Base-by-base conservation (phyloP, 1,140 invertebrate genomes). In the Drosophila elegans region DNA sequence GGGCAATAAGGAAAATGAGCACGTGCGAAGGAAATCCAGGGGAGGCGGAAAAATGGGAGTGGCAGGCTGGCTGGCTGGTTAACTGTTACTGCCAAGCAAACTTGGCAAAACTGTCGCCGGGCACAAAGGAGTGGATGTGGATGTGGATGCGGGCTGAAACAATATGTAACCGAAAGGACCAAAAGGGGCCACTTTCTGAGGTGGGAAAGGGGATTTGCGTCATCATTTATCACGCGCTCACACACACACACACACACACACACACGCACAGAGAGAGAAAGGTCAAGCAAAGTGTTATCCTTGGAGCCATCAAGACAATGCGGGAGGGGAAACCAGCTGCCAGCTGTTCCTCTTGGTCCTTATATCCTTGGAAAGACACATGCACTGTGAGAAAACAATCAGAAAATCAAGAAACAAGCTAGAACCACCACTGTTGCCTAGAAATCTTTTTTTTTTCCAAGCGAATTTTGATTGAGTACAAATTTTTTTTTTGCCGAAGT, bases 231-330 rank as follows among this genome's bases (percentile, higher is more conserved):
- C 80, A 83, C 74, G 69, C 62, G 74, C 69, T 48, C 67, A 10
- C 74, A 10, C 39, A 46, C 55, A 53, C 63, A 39, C 41, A 38
- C 21, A 32, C 13, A 25, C 53, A 39, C 62, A 56, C 42, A 67
- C 55, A 41, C n/a, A n/a, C n/a, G n/a, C n/a, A n/a, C n/a, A n/a
- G n/a, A n/a, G n/a, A n/a, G 52, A 72, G 60, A 84, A 83, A 83
- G 80, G 80, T 83, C 80, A 83, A 83, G 81, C 78, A 73, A 85
- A 83, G 77, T 83, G 80, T 83, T 83, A 80, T 83, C 81, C 81
- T 84, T 83, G 80, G 34, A 68, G 72, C 57, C 69, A 84, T 83
- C 80, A 76, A 67, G 72, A 72, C 66, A 61, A 63, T 44, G 66
- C 32, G 48, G 49, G 74, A 60, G 54, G 66, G 32, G 60, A 41